Evolutionary conservation across 2,888 invertebrate species (phyloP), one percentile per base, ranked within the genome.

Genomic region (Agrilus mali): DNA sequence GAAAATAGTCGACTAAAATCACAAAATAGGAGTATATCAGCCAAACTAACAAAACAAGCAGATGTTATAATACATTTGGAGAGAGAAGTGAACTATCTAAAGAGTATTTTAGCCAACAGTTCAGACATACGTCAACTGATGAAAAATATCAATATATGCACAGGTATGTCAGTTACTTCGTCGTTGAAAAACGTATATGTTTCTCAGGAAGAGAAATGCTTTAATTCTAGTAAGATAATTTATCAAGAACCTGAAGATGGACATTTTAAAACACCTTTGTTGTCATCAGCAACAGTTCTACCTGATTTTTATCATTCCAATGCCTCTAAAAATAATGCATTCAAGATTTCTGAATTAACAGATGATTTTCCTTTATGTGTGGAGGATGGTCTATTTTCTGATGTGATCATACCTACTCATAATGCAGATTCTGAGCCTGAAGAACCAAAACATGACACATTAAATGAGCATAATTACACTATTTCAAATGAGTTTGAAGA

Each of bases 61-160:
- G 59, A 60, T 36, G 55, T 70, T 15, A 66, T 74, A 2, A 59
- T 65, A n/a, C 67, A 69, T 20, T 56, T 78, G 10, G 65, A 65
- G 38, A 64, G 66, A 13, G 75, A 79, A 54, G 68, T 75, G 4
- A 62, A 65, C 36, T 78, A 78, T 54, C 61, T 76, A 33, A 69
- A 69, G 53, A 73, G 67, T 45, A 65, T 77, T 2, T 53, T 78
- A 22, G 67, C 68, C 10, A 78, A 77, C 54, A 70, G 68, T 48
- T 65, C 69, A 3, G 69, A 69, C 45, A 72, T 77, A 20, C 61
- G 71, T 6, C 64, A 59, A 17, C 57, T 77, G 13, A 55, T 76
- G n/a, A 66, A 65, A 47, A 65, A 66, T 1, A 67, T 77, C 43
- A 57, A 63, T 47, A 49, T 52, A 10, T 62, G 53, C 46, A 63